A percentile compares a stretch with the other conserved stretches of the same genome.
These are phyloP conservation scores for Tychaedon coryphoeus DNA, from an alignment of 2,113 vertebrate genomes.

Conservation along the genomic window DNA sequence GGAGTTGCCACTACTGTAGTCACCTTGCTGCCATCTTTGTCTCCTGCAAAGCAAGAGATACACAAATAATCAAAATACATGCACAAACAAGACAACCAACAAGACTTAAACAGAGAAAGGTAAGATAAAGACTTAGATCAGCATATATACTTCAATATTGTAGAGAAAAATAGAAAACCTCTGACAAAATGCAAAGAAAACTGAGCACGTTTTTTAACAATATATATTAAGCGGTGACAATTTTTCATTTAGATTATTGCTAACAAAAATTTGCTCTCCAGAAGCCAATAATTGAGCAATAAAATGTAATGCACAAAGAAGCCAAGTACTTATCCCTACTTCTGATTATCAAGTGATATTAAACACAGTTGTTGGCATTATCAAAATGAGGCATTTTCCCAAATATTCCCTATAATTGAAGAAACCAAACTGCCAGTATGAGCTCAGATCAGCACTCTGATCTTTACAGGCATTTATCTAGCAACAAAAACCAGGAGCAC, in stretches of 20 bases:
- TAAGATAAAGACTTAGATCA: neutral
- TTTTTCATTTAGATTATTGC: neutral
- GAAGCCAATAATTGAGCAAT: neutral
- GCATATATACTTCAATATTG: neutral
- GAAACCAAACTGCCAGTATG: neutral
- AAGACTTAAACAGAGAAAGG: neutral
- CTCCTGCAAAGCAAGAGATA: conserved; percentile 75
- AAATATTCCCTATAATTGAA: neutral
- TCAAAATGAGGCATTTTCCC: neutral
- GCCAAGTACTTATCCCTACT: neutral
- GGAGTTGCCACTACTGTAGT: conserved; percentile 98
- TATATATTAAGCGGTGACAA: neutral
- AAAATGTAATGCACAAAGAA: neutral
- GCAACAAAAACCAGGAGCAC: neutral
- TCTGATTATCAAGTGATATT: neutral
- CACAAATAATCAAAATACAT: neutral
- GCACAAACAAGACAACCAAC: neutral
- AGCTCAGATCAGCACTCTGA: neutral
- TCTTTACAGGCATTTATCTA: neutral
- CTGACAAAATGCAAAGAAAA: neutral
- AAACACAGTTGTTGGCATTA: neutral
- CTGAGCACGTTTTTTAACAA: neutral
- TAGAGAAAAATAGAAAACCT: neutral
- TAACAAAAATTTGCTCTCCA: neutral
- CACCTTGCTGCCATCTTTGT: conserved; percentile 98